These are phyloP conservation scores for Ctenicera cuprea DNA, from an alignment of 2,888 invertebrate species.

Conservation along the genomic window DNA sequence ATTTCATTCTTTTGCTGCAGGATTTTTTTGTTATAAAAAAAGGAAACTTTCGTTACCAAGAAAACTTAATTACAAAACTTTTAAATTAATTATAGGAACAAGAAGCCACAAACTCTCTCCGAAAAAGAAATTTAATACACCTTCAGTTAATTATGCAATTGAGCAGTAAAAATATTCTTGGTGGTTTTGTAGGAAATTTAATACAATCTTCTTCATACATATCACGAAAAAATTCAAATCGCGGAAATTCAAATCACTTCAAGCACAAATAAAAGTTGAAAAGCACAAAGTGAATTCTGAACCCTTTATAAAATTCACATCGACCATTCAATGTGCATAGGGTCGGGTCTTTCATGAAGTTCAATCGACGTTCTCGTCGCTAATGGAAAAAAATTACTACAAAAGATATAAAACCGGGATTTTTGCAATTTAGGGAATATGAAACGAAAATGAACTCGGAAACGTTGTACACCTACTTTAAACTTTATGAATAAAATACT, in stretches of 20 bases:
- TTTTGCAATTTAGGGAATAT: constrained; percentile 8
- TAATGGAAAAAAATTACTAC: constrained; percentile 18
- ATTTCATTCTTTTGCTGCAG: too few species aligned
- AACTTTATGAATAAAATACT: constrained; percentile 32
- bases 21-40: too few species aligned
- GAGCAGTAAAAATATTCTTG: neutral
- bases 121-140: neutral
- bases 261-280: constrained; percentile 32
- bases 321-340: constrained; percentile 12
- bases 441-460: neutral
- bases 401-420: constrained; percentile 1
- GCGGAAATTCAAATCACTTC: constrained; percentile 28
- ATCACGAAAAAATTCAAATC: neutral
- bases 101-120: constrained; percentile 1
- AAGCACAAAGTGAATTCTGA: constrained; percentile 35
- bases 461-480: constrained; percentile 4
- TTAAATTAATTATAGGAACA: constrained; percentile 1
- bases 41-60: neutral
- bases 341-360: constrained; percentile 6
- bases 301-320: constrained; percentile 32
- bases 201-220: neutral
- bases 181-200: neutral
- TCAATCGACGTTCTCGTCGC: neutral
- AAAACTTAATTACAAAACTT: neutral
- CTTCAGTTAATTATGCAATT: neutral